phyloP scores from a whole-genome alignment of 2,888 invertebrate species.

The Sarcophaga caerulescens region DNA sequence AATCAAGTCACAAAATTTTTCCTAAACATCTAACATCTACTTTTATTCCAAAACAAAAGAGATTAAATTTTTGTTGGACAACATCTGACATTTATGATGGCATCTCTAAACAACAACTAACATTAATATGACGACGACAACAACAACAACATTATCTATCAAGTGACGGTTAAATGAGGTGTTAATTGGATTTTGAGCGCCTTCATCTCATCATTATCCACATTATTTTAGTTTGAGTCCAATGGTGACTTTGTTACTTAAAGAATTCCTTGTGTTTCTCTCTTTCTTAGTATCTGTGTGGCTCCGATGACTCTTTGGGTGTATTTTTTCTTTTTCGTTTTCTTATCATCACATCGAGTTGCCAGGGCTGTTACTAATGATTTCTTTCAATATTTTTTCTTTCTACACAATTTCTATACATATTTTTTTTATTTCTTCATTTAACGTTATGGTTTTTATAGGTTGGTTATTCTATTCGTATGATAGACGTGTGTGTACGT shows the following conservation, averaged over 20 bases:
- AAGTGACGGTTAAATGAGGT: conserved; percentile 63
- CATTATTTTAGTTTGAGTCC: conserved; percentile 46
- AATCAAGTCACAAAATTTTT: too few species aligned
- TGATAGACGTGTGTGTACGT: conserved; percentile 5
- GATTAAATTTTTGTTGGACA: not conserved
- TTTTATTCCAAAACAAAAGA: too few species aligned
- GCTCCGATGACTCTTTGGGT: not conserved
- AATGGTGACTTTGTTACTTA: conserved; percentile 42
- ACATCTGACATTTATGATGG: not conserved
- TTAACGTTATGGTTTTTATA: conserved; percentile 34
- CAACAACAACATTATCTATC: conserved; percentile 42
- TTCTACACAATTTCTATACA: not conserved
- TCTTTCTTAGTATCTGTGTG: not conserved
- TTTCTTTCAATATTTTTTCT: conserved; percentile 42
- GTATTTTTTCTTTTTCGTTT: not conserved
- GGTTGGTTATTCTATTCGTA: conserved; percentile 29
- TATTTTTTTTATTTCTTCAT: conserved; percentile 14
- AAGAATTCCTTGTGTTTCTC: not conserved
- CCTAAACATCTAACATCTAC: too few species aligned
- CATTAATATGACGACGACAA: conserved; percentile 22
- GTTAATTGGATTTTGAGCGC: conserved; percentile 64
- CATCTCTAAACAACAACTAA: conserved; percentile 19
- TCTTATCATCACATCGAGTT: conserved; percentile 6
- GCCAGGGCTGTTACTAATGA: conserved; percentile 61
- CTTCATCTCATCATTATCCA: conserved; percentile 49